Evolutionary conservation across 1,140 invertebrate species (phyloP).

Genomic region (Lucilia cuprina): DNA sequence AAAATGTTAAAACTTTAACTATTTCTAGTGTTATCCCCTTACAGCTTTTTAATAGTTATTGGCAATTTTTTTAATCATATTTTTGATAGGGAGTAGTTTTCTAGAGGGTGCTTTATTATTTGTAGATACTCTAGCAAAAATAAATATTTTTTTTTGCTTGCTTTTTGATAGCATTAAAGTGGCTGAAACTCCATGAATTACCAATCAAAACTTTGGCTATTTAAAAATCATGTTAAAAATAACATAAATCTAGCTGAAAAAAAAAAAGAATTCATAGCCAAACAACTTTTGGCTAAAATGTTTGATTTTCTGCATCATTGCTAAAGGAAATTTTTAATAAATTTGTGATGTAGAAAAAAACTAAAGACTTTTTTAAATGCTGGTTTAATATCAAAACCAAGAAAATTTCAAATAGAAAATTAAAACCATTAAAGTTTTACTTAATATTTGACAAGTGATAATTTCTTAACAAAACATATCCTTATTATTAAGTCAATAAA

Average conservation of each 20-base stretch:
- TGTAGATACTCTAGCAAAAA: too few species aligned
- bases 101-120: too few species aligned
- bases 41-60: conserved; percentile 16
- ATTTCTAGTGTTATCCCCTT: neutral
- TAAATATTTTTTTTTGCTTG: too few species aligned
- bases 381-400: conserved; percentile 7
- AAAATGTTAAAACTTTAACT: neutral
- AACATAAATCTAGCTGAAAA: neutral
- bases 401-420: neutral
- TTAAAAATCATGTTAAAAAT: neutral
- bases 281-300: neutral
- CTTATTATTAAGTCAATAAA: neutral
- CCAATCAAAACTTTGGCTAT: conserved; percentile 24
- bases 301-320: conserved; percentile 29
- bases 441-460: neutral
- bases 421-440: neutral
- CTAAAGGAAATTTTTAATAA: conserved; percentile 22
- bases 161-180: neutral
- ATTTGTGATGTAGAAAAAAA: neutral
- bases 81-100: neutral
- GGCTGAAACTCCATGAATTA: neutral
- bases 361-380: too few species aligned
- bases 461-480: neutral
- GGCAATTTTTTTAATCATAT: conserved; percentile 21
- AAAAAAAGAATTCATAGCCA: neutral